phyloP scores from a whole-genome alignment of 2,113 vertebrate species.

The Acanthisitta chloris region DNA sequence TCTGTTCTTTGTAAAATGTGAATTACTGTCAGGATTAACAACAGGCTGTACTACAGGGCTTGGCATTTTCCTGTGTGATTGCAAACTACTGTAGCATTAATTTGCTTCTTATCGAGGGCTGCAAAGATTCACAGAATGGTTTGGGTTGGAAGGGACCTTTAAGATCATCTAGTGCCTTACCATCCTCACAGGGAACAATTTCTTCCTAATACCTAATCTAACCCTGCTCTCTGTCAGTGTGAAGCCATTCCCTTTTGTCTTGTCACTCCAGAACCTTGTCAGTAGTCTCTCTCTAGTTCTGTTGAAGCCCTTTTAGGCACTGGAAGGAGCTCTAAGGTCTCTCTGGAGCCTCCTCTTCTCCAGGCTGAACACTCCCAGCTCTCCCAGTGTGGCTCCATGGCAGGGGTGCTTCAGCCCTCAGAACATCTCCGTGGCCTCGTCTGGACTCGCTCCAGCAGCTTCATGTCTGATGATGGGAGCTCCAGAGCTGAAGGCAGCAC shows the following conservation, averaged over 20 bases:
- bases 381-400: background rate
- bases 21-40: background rate
- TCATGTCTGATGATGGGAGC: background rate
- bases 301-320: background rate
- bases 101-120: background rate
- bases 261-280: background rate
- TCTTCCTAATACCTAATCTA: background rate
- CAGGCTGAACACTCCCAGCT: background rate
- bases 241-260: background rate
- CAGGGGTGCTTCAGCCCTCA: background rate
- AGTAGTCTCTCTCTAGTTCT: accelerated
- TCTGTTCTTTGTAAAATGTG: background rate
- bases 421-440: background rate
- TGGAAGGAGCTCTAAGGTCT: background rate
- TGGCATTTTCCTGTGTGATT: background rate
- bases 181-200: background rate
- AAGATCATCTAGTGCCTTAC: background rate
- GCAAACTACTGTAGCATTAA: background rate
- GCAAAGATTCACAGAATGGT: background rate
- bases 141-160: background rate
- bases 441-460: background rate
- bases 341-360: background rate
- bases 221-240: accelerated
- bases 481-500: background rate
- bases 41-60: background rate